These are phyloP conservation scores for Brachyhypopomus occidentalis DNA, from an alignment of 2,113 vertebrate genomes.

Conservation along the genomic window DNA sequence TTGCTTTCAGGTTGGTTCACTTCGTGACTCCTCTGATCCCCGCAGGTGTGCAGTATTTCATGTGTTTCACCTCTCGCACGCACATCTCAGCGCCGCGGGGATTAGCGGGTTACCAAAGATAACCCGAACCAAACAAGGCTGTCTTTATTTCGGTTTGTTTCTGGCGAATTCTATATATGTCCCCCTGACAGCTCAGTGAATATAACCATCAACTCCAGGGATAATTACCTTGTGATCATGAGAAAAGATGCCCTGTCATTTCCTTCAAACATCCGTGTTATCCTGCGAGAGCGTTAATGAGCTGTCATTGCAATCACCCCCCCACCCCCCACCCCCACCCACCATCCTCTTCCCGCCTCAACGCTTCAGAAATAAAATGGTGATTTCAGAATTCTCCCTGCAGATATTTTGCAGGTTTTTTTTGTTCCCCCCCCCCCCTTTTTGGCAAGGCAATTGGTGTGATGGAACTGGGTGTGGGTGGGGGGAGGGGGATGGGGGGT, in stretches of 20 bases:
- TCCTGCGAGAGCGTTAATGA: conserved; percentile 26
- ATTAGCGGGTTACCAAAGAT: background rate
- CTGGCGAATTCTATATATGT: background rate
- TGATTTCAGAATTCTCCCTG: background rate
- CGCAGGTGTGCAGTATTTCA: background rate
- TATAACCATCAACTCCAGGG: conserved; percentile 20
- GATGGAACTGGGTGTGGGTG: background rate
- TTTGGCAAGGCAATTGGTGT: background rate
- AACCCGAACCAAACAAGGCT: background rate
- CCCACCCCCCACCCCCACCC: background rate
- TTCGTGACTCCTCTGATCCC: conserved; percentile 3
- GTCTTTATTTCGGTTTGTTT: background rate
- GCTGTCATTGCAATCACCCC: background rate
- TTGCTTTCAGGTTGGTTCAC: background rate
- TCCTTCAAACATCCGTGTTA: conserved; percentile 1
- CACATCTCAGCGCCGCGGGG: background rate
- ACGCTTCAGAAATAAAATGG: conserved; percentile 5
- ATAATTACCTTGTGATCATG: conserved; percentile 26
- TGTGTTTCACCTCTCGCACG: background rate
- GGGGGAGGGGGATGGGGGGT: too few relatives aligned
- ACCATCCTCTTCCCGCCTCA: background rate
- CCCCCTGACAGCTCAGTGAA: background rate
- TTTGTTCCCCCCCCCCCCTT: background rate
- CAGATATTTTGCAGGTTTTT: background rate
- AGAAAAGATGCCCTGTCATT: conserved; percentile 21